Percentiles rank a stretch among this genome's conserved stretches.
Conservation (phyloP, 2,888 invertebrate species). For the Drosophila hamatofila region DNA sequence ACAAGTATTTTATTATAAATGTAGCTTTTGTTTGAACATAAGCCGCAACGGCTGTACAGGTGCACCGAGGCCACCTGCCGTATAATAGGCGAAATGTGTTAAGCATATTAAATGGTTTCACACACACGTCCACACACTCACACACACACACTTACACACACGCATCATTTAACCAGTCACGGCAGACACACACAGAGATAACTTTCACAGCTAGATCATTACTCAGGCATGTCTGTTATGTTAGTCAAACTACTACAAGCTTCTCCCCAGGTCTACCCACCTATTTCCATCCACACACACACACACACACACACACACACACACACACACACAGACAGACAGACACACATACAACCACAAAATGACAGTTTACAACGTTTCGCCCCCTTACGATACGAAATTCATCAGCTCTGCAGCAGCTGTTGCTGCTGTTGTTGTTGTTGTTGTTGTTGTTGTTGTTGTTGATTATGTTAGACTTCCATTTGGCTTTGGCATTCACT, state of each 20-base stretch:
- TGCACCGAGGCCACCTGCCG: constrained; percentile 52
- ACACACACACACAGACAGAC: no score
- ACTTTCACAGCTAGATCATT: constrained; percentile 49
- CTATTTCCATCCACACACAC: no score
- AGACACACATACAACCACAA: constrained; percentile 2
- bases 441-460: constrained; percentile 10
- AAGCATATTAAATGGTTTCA: constrained; percentile 74
- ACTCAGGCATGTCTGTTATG: constrained; percentile 41
- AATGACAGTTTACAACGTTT: constrained; percentile 60
- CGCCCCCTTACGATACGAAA: constrained; percentile 34
- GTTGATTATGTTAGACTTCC: constrained; percentile 35
- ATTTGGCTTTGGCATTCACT: constrained; percentile 47
- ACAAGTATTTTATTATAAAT: constrained; percentile 52
- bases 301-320: background rate
- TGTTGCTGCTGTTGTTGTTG: background rate
- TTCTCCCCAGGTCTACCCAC: background rate
- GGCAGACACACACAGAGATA: constrained; percentile 31
- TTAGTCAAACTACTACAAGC: constrained; percentile 36
- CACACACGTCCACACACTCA: constrained; percentile 54
- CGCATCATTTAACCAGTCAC: constrained; percentile 72
- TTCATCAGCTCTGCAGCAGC: constrained; percentile 42
- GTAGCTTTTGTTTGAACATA: constrained; percentile 34
- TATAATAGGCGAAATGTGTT: constrained; percentile 52
- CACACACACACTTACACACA: constrained; percentile 57
- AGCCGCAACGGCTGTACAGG: constrained; percentile 53